Base-by-base conservation (phyloP, 35 echinoderm and acorn worm genomes). In the Heliocidaris tuberculata region DNA sequence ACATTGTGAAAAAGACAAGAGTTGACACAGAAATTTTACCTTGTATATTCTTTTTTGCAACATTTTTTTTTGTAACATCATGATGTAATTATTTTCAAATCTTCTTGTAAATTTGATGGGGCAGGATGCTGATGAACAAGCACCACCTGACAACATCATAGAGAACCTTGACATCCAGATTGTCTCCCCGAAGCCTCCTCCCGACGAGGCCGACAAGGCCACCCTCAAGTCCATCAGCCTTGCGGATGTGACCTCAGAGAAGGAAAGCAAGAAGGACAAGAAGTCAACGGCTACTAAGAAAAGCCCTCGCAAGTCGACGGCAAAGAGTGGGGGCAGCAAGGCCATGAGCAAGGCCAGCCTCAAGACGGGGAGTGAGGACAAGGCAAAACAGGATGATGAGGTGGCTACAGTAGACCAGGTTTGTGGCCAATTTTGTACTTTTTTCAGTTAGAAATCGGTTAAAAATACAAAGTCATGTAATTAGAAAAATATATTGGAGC, bases 241-340 rank as follows among this genome's bases (percentile, higher is more conserved):
- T 48, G 94, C 95, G 2, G 54, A 95, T 48, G 59, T 71, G 48
- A 52, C 32, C 48, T 78, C 88, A 11, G 65, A 92, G 91, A 93
- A 92, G 59, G 95, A 92, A 42, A 95, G 27, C 27, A 92, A 60
- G 94, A 97, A 86, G 92, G 86, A 94, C 50, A 87, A 94, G 93
- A 97, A 95, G 87, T 86, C 30, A 60, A 85, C 88, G 0, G 65
- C 65, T 16, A 48, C 88, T 1, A 86, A 85, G 31, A 93, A 94
- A 78, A 95, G 93, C 21, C 71, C 96, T 5, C 24, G 96, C 13
- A 97, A 97, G 88, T 94, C 94, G 9, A 95, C 94, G 24, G 93
- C 94, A 49, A 96, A 95, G 91, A 96, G 96, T 47, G 90, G 92
- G 4, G 94, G 94, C 29, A 95, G 60, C 48, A 95, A 95, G 47